Conservation (phyloP, 2,113 vertebrate genomes). For the Coturnix japonica region DNA sequence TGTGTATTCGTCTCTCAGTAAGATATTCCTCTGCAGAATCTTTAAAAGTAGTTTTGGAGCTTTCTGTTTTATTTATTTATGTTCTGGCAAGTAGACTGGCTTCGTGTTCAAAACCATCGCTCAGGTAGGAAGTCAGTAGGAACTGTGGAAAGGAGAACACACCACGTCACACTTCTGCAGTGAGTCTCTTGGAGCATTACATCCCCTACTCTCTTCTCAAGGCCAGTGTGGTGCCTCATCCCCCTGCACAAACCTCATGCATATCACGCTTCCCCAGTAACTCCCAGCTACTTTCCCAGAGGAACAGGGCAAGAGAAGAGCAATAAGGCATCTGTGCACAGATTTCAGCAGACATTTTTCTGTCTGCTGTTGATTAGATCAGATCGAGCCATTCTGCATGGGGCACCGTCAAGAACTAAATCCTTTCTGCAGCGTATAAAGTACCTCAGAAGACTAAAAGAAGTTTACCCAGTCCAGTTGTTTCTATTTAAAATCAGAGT, state of each 20-base stretch:
- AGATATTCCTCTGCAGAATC: neutral
- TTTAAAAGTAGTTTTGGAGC: neutral
- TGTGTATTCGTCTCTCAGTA: neutral
- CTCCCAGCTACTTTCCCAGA: neutral
- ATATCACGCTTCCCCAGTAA: neutral
- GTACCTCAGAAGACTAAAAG: neutral
- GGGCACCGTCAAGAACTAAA: neutral
- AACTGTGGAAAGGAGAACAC: neutral
- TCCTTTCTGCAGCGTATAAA: neutral
- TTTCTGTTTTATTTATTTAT: neutral
- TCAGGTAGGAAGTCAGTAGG: neutral
- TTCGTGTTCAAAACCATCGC: neutral
- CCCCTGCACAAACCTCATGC: neutral
- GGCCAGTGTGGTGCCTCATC: neutral
- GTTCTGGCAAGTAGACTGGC: neutral
- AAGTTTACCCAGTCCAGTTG: neutral
- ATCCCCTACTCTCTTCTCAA: neutral
- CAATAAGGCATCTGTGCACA: neutral
- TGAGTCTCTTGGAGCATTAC: neutral
- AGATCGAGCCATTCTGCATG: neutral
- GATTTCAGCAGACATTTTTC: too few relatives aligned
- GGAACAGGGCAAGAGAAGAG: neutral
- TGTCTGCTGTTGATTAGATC: neutral
- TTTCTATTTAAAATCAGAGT: neutral
- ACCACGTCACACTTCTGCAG: neutral